Evolutionary conservation across 2,113 vertebrate species (phyloP).

Genomic region (Strix uralensis): DNA sequence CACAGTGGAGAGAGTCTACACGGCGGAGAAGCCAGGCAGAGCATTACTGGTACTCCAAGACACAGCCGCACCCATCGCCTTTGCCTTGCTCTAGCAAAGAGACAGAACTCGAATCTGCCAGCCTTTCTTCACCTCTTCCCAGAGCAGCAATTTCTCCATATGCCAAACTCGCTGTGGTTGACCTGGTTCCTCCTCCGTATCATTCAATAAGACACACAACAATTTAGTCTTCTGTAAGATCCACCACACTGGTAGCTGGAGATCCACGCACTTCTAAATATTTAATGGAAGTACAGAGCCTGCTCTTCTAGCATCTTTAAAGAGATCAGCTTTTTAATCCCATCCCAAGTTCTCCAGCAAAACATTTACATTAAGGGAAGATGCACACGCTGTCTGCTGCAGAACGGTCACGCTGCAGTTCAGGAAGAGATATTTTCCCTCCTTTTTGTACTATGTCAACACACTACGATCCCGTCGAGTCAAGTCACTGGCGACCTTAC

Average conservation of each 20-base stretch:
- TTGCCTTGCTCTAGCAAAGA: not conserved
- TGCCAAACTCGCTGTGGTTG: not conserved
- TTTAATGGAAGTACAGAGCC: not conserved
- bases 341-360: not conserved
- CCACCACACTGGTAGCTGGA: not conserved
- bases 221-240: not conserved
- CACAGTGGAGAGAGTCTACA: not conserved
- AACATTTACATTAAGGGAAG: not conserved
- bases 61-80: accelerated
- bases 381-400: not conserved
- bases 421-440: not conserved
- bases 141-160: not conserved
- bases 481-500: not conserved
- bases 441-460: not conserved
- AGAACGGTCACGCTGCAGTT: not conserved
- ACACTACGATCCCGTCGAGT: not conserved
- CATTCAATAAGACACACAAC: not conserved
- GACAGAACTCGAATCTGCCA: not conserved
- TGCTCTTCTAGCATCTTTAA: not conserved
- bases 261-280: not conserved
- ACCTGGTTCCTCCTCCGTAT: not conserved
- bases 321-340: not conserved
- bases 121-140: not conserved
- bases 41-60: not conserved
- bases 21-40: not conserved